Evolutionary conservation across 2,113 vertebrate genomes (phyloP).

Genomic region (Axis porcinus): DNA sequence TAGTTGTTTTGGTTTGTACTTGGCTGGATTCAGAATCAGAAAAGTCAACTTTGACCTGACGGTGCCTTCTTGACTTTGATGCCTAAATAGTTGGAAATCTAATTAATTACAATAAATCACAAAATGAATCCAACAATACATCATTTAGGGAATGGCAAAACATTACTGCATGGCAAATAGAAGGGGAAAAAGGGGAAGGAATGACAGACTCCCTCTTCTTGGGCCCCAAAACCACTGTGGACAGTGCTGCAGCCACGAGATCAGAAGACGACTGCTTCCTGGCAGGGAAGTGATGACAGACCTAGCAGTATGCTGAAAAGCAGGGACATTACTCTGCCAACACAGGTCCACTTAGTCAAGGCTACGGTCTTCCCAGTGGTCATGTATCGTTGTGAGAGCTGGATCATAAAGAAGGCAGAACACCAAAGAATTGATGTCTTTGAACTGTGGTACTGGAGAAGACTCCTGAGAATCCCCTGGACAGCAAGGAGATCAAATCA

Average conservation of each 20-base stretch:
- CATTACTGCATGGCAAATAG: background rate
- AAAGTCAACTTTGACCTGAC: constrained; percentile 84
- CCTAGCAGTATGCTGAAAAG: background rate
- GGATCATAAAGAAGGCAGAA: background rate
- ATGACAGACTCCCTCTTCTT: background rate
- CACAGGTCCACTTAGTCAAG: background rate
- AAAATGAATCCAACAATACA: background rate
- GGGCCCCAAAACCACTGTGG: background rate
- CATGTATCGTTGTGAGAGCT: background rate
- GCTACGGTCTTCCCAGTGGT: background rate
- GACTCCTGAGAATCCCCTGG: background rate
- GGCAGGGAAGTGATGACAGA: background rate
- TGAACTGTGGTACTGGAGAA: background rate
- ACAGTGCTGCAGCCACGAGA: background rate
- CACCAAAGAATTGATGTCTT: background rate
- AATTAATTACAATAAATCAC: background rate
- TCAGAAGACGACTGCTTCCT: background rate
- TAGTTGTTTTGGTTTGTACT: constrained; percentile 24
- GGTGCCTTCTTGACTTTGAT: constrained; percentile 89
- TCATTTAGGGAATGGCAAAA: background rate
- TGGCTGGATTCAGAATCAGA: constrained; percentile 47
- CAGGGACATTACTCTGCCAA: background rate
- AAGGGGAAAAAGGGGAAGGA: background rate
- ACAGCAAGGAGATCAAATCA: background rate
- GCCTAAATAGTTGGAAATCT: constrained; percentile 77